Evolutionary conservation across 2,888 invertebrate species (phyloP).

Genomic region (Deroplatys truncata): DNA sequence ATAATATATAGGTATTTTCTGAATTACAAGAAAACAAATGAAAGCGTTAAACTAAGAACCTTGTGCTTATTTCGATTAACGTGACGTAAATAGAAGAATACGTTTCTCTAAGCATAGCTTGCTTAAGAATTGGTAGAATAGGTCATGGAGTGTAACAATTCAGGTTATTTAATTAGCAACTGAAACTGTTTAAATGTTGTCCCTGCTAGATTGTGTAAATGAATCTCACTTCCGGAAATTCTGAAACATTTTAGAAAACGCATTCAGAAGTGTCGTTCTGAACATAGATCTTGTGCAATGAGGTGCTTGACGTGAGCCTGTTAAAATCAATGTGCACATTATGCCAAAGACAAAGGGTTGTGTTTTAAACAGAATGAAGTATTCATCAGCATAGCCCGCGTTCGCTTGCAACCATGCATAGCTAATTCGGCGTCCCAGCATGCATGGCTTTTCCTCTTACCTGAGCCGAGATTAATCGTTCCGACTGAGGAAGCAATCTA

Average conservation of each 20-base stretch:
- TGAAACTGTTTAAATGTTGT: too few relatives aligned
- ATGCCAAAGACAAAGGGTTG: neutral
- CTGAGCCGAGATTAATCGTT: neutral
- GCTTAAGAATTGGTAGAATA: too few relatives aligned
- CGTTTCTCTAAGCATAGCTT: accelerated
- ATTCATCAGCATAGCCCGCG: neutral
- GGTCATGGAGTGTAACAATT: too few relatives aligned
- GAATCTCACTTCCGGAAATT: too few relatives aligned
- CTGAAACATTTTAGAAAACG: too few relatives aligned
- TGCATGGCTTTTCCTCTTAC: neutral
- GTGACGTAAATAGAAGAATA: too few relatives aligned
- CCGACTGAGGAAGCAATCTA: neutral
- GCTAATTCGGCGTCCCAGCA: neutral
- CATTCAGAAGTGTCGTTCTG: neutral
- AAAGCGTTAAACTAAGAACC: too few relatives aligned
- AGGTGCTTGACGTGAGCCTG: neutral
- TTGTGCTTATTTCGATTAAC: too few relatives aligned
- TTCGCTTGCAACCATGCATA: neutral
- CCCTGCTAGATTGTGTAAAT: too few relatives aligned
- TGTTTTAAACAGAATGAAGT: neutral
- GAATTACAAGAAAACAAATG: too few relatives aligned
- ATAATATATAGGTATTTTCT: too few relatives aligned
- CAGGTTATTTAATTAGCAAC: too few relatives aligned
- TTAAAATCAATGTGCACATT: neutral
- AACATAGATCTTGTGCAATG: neutral